A percentile compares a stretch with the other conserved stretches of the same genome.
phyloP scores from a whole-genome alignment of 2,888 invertebrate genomes.

The Drosophila dives region DNA sequence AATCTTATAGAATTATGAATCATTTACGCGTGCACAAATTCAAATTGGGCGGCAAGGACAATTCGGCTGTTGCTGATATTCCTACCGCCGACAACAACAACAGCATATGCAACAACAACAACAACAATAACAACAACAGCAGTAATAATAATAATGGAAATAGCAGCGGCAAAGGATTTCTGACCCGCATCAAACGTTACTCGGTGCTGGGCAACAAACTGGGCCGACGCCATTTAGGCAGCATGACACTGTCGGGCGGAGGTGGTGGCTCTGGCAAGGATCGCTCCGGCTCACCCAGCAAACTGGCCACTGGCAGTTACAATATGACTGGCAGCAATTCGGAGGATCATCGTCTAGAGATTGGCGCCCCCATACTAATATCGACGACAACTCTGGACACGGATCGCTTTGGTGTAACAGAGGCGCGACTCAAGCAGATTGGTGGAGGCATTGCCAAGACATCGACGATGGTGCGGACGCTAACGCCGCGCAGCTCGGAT shows the following conservation, averaged over 20 bases:
- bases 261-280: slow-evolving; percentile 31
- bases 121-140: slow-evolving; percentile 41
- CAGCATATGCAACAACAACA: slow-evolving; percentile 53
- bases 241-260: slow-evolving; percentile 63
- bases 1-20: slow-evolving; percentile 63
- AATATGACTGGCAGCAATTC: slow-evolving; percentile 84
- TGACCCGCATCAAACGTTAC: slow-evolving; percentile 84
- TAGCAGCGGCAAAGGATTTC: slow-evolving; percentile 72
- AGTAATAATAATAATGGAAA: slow-evolving; percentile 52
- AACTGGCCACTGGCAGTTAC: slow-evolving; percentile 82
- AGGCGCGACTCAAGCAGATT: slow-evolving; percentile 76
- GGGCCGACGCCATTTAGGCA: slow-evolving; percentile 79
- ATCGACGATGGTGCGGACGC: slow-evolving; percentile 56
- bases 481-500: slow-evolving; percentile 80
- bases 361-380: slow-evolving; percentile 84
- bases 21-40: slow-evolving; percentile 81
- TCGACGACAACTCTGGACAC: slow-evolving; percentile 84
- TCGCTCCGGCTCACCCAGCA: slow-evolving; percentile 71
- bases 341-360: slow-evolving; percentile 84
- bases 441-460: slow-evolving; percentile 79
- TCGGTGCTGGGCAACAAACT: slow-evolving; percentile 83
- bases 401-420: slow-evolving; percentile 82
- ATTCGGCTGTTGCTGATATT: slow-evolving; percentile 39
- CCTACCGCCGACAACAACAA: slow-evolving; percentile 42
- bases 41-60: slow-evolving; percentile 67